Percentiles rank a stretch among this genome's conserved stretches.
phyloP scores from a whole-genome alignment of 53 echinoderm and acorn worm genomes.

The Mesocentrotus franciscanus region DNA sequence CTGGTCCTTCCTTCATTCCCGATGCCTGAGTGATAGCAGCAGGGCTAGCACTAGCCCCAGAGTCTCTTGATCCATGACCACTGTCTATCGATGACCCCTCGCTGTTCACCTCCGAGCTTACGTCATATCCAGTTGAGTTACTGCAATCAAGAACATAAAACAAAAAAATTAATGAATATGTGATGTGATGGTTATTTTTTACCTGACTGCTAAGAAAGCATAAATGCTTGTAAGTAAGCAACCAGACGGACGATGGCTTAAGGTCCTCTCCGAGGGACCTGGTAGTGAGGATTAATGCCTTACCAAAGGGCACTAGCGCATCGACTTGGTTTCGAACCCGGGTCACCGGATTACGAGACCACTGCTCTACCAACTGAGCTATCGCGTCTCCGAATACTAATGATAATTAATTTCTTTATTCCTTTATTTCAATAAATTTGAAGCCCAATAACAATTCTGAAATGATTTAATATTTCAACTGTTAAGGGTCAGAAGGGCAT shows the following conservation, averaged over 20 bases:
- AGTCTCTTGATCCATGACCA: slow-evolving; percentile 87
- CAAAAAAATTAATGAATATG: neutral
- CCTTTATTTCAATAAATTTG: too few relatives aligned
- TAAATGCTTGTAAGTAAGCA: too few relatives aligned
- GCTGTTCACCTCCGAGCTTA: slow-evolving; percentile 89
- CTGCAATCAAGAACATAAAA: slow-evolving; percentile 8
- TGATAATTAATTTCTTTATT: too few relatives aligned
- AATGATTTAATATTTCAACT: neutral
- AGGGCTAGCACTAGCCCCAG: slow-evolving; percentile 75
- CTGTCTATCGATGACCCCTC: slow-evolving; percentile 97
- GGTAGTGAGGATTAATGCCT: too few relatives aligned
- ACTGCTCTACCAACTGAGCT: too few relatives aligned
- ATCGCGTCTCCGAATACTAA: too few relatives aligned
- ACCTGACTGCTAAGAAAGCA: neutral
- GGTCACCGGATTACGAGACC: too few relatives aligned
- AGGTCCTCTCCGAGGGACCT: too few relatives aligned
- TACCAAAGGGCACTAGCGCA: too few relatives aligned
- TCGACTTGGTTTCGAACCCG: too few relatives aligned
- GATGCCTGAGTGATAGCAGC: slow-evolving; percentile 65
- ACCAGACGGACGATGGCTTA: too few relatives aligned
- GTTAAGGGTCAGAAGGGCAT: too few relatives aligned
- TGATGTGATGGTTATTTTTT: neutral
- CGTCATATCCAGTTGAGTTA: slow-evolving; percentile 91
- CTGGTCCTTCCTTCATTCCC: slow-evolving; percentile 65
- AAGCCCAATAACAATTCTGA: neutral